Evolutionary conservation across 1,140 invertebrate species (phyloP).

Genomic region (Dreissena polymorpha): DNA sequence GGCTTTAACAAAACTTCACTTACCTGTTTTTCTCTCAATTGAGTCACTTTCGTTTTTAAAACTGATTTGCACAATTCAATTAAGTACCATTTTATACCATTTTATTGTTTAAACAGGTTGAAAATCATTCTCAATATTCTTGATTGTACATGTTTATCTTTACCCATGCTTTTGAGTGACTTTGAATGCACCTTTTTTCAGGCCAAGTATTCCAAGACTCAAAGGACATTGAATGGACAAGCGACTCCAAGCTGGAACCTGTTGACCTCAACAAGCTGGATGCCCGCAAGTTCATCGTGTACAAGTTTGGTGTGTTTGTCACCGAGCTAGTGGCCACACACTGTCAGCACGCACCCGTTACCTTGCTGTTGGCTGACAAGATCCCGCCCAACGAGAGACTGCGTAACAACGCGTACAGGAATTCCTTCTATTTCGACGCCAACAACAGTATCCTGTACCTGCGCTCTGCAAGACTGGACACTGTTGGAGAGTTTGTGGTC

Average conservation of each 20-base stretch:
- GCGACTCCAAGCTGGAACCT: conserved; percentile 71
- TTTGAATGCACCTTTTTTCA: conserved; percentile 41
- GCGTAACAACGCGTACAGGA: conserved; percentile 71
- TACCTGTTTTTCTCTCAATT: too few relatives aligned
- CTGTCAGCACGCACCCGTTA: conserved; percentile 73
- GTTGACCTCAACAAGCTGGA: conserved; percentile 74
- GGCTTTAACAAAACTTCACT: too few relatives aligned
- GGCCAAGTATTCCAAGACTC: conserved; percentile 72
- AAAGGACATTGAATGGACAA: conserved; percentile 71
- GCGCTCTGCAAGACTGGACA: conserved; percentile 70
- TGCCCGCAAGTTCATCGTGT: conserved; percentile 75
- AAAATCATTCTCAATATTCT: too few relatives aligned
- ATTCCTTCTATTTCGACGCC: conserved; percentile 77
- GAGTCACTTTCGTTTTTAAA: too few relatives aligned
- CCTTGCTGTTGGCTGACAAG: conserved; percentile 74
- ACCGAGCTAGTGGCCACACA: conserved; percentile 67
- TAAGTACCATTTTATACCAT: background rate
- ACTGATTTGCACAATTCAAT: background rate
- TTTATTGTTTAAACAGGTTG: background rate
- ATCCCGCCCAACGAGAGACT: conserved; percentile 73
- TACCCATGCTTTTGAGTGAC: too few relatives aligned
- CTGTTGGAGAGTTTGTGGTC: conserved; percentile 75
- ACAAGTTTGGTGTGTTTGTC: conserved; percentile 77
- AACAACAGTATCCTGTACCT: conserved; percentile 76
- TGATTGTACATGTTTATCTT: too few relatives aligned